These are phyloP conservation scores for Drosophila burlai DNA, from an alignment of 1,140 invertebrate genomes.

Conservation along the genomic window DNA sequence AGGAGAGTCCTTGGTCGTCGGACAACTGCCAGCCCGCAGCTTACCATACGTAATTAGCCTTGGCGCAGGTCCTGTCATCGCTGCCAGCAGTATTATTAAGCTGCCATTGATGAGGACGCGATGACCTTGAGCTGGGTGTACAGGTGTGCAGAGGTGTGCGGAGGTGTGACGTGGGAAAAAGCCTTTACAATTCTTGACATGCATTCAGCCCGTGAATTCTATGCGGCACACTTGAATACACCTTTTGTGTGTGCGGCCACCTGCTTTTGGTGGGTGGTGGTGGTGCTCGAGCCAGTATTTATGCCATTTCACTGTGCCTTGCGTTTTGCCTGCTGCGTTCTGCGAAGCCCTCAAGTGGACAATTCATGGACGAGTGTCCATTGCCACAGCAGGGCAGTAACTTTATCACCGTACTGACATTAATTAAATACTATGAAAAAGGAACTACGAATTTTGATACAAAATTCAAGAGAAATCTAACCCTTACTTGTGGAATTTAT, in stretches of 20 bases:
- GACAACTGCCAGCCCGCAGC: background rate
- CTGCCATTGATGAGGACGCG: constrained; percentile 39
- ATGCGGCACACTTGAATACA: constrained; percentile 66
- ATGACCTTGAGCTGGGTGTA: constrained; percentile 10
- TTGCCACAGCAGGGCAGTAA: background rate
- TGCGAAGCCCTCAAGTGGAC: constrained; percentile 1
- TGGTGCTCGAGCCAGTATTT: constrained; percentile 4
- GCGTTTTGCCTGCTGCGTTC: background rate
- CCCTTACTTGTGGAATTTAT: background rate
- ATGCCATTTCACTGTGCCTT: constrained; percentile 7
- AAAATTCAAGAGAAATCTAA: no score
- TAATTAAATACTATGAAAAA: background rate
- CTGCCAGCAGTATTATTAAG: constrained; percentile 38
- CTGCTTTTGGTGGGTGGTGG: background rate
- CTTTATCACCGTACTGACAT: background rate
- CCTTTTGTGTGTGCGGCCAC: constrained; percentile 19
- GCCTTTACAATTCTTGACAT: constrained; percentile 69
- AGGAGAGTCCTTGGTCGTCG: background rate
- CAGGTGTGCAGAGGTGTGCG: background rate
- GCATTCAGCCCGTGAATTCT: constrained; percentile 72
- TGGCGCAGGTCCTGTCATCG: constrained; percentile 20
- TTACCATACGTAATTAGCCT: constrained; percentile 34
- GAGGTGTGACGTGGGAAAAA: constrained; percentile 30
- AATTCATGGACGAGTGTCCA: background rate
- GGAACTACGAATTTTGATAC: no score